phyloP scores from a whole-genome alignment of 2,888 invertebrate species.

The Aspidiotus destructor region DNA sequence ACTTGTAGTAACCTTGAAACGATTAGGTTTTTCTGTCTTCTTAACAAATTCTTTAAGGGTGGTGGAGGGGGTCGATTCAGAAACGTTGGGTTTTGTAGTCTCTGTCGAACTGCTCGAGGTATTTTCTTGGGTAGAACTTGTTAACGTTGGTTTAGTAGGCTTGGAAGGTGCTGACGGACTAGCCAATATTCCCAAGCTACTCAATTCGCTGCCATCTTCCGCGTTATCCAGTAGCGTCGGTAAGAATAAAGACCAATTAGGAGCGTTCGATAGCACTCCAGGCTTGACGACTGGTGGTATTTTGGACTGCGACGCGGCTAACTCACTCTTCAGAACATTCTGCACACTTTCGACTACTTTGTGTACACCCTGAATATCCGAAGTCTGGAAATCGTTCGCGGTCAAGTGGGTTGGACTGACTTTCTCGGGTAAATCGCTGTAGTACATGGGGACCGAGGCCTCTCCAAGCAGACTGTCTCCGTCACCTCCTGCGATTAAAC shows the following conservation, averaged over 20 bases:
- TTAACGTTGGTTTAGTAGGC: not conserved
- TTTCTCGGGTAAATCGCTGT: conserved; percentile 26
- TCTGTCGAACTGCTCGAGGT: not conserved
- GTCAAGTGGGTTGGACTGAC: conserved; percentile 7
- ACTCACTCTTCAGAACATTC: conserved; percentile 68
- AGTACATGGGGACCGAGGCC: conserved; percentile 43
- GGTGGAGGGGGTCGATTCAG: conserved; percentile 2
- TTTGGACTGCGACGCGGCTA: conserved; percentile 48
- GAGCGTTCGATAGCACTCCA: conserved; percentile 44
- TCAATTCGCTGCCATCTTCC: conserved; percentile 43
- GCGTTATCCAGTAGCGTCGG: conserved; percentile 69
- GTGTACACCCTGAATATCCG: conserved; percentile 48
- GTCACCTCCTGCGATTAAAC: conserved; percentile 72
- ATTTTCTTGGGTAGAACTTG: not conserved
- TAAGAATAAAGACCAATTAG: conserved; percentile 70
- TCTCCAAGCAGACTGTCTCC: conserved; percentile 41
- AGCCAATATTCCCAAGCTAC: not conserved
- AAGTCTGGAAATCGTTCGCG: conserved; percentile 29
- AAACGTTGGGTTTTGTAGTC: not conserved
- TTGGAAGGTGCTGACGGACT: not conserved
- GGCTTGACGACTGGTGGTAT: conserved; percentile 36
- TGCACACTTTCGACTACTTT: conserved; percentile 75
- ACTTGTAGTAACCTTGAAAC: conserved; percentile 2
- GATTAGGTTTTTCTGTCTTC: conserved; percentile 13
- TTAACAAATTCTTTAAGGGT: conserved; percentile 3